Evolutionary conservation across 2,113 vertebrate species (phyloP).

Genomic region (Lepus americanus): DNA sequence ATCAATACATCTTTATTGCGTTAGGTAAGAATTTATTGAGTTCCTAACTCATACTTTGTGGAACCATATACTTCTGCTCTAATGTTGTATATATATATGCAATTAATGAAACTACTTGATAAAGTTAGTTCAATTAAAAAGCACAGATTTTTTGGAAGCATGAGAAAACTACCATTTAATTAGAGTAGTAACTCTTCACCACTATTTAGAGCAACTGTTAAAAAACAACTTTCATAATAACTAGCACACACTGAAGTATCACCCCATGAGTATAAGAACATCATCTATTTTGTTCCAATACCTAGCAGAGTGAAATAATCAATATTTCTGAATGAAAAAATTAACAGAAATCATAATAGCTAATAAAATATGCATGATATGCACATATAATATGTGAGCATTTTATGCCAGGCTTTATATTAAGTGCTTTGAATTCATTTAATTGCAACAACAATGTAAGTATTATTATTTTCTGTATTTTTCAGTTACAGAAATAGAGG

Average conservation of each 20-base stretch:
- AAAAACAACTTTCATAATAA: conserved; percentile 49
- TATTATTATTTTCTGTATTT: conserved; percentile 31
- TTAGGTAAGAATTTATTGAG: conserved; percentile 70
- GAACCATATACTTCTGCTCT: conserved; percentile 63
- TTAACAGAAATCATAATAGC: conserved; percentile 6
- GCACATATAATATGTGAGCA: neutral
- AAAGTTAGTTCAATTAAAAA: conserved; percentile 62
- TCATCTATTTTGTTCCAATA: neutral
- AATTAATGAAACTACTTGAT: conserved; percentile 66
- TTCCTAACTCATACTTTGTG: conserved; percentile 72
- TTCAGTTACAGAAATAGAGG: conserved; percentile 17
- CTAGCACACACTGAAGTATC: neutral
- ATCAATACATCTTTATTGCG: conserved; percentile 67
- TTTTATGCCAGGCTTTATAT: neutral
- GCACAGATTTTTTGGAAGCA: conserved; percentile 58
- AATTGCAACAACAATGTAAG: neutral
- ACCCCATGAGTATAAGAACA: neutral
- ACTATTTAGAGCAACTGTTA: neutral
- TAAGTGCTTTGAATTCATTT: conserved; percentile 38
- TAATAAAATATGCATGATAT: conserved; percentile 40
- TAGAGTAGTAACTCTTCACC: conserved; percentile 53
- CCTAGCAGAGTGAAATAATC: neutral
- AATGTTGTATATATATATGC: conserved; percentile 13
- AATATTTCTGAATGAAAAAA: conserved; percentile 8
- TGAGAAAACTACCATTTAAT: conserved; percentile 45